Evolutionary conservation across 2,113 vertebrate genomes (phyloP).

Genomic region (Erinaceus europaeus): DNA sequence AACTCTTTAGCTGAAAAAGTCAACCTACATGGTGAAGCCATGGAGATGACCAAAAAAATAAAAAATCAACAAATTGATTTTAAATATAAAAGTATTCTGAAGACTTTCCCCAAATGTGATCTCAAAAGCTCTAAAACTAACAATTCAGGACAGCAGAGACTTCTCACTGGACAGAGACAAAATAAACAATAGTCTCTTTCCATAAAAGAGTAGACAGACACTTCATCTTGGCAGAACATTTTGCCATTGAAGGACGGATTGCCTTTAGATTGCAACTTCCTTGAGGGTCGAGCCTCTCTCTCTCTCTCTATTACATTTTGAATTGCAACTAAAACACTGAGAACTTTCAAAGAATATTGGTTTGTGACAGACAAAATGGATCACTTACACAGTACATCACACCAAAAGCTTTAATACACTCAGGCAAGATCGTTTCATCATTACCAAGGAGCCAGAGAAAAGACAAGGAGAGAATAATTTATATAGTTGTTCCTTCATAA

Average conservation of each 20-base stretch:
- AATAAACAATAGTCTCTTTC: neutral
- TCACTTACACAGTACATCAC: slow-evolving; percentile 32
- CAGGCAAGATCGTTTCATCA: slow-evolving; percentile 23
- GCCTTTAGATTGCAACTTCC: slow-evolving; percentile 37
- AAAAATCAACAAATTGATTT: no score
- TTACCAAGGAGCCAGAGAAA: slow-evolving; percentile 24
- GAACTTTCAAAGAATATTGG: slow-evolving; percentile 40
- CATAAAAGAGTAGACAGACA: neutral
- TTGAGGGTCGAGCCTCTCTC: slow-evolving; percentile 5
- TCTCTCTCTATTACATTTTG: slow-evolving; percentile 43
- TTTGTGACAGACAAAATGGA: slow-evolving; percentile 49
- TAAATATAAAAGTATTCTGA: neutral
- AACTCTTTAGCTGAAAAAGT: no score
- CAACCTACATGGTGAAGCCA: no score
- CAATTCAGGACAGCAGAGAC: neutral
- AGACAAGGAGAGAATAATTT: neutral
- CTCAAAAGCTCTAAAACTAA: slow-evolving; percentile 9
- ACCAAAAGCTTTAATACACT: slow-evolving; percentile 40
- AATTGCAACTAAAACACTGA: slow-evolving; percentile 52
- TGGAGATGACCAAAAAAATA: no score
- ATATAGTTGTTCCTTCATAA: neutral
- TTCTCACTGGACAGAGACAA: neutral
- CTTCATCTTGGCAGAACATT: neutral
- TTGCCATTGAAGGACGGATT: neutral
- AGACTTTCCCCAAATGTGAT: neutral